Evolutionary conservation across 1,140 invertebrate species (phyloP).

Genomic region (Drosophila leontia): DNA sequence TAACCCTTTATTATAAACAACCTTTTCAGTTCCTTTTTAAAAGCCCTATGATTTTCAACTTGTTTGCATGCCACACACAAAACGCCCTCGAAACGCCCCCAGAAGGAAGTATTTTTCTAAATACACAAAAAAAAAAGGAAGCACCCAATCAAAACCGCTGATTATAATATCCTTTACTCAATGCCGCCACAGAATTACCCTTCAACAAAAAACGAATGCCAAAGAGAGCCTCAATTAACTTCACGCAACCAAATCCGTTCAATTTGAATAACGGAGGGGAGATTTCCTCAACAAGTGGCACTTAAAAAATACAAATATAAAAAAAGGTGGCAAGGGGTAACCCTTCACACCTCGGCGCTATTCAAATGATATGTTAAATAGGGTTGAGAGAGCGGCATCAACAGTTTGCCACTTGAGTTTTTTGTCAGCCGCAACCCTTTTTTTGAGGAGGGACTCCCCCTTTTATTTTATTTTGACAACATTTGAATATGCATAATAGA

Average conservation of each 20-base stretch:
- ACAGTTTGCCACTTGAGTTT: constrained; percentile 59
- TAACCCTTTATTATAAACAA: constrained; percentile 11
- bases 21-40: background rate
- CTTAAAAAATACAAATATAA: constrained; percentile 34
- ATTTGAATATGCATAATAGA: constrained; percentile 73
- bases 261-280: constrained; percentile 72
- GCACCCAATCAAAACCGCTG: constrained; percentile 58
- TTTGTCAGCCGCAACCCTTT: constrained; percentile 65
- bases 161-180: constrained; percentile 66
- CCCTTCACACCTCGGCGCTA: constrained; percentile 74
- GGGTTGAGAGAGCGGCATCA: constrained; percentile 46
- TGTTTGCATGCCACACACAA: constrained; percentile 36
- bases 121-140: constrained; percentile 3
- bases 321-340: constrained; percentile 44
- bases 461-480: constrained; percentile 63
- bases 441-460: constrained; percentile 9
- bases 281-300: constrained; percentile 65
- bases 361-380: constrained; percentile 83
- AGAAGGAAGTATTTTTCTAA: background rate
- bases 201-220: constrained; percentile 2
- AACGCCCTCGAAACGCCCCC: constrained; percentile 60
- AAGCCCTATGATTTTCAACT: constrained; percentile 8
- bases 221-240: constrained; percentile 60
- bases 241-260: constrained; percentile 76
- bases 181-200: constrained; percentile 57